Evolutionary conservation across 2,797 vertebrate species (phyloP), one percentile per base, ranked within the genome.

Genomic region (Oceanodroma leucorhoa): DNA sequence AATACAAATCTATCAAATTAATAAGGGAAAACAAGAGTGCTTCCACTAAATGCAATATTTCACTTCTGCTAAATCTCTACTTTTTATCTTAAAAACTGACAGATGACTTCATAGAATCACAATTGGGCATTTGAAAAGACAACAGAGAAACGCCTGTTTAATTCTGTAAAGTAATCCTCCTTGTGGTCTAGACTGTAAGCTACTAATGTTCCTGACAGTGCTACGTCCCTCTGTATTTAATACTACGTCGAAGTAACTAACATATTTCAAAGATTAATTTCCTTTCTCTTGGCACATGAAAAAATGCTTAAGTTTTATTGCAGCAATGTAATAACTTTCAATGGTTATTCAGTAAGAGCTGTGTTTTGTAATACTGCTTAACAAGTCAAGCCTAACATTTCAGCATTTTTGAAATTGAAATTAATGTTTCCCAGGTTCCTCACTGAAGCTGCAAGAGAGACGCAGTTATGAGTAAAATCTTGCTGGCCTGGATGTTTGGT

Each of bases 1-100:
- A 87, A 79, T 45, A 82, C 67, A 95, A 95, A 98, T 94, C 91
- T 97, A 96, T 91, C 92, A 92, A 97, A 97, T 97, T 89, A 98
- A 92, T 78, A 94, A 94, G 97, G 96, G 95, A 73, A 98, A 97
- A 97, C 53, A 97, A 96, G 50, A 53, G 16, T 41, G n/a, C 57
- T 89, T 86, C 65, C 87, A 64, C 61, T 54, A 88, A 89, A 62
- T 6, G 2, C 53, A 60, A 19, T 57, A 73, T 45, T 86, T 77
- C 15, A 78, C 34, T 83, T 88, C 26, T 34, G 21, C 58, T 70
- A 78, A 87, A 84, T 27, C 15, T 80, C 61, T 81, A 53, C 18
- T 51, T 83, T 89, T 77, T 55, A 72, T 61, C 64, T 89, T 72
- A 65, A 73, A 87, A 93, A 46, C 11, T 73, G 61, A 69, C 36